Conservation (phyloP, 2,888 invertebrate genomes). For the Zonitis immaculata region DNA sequence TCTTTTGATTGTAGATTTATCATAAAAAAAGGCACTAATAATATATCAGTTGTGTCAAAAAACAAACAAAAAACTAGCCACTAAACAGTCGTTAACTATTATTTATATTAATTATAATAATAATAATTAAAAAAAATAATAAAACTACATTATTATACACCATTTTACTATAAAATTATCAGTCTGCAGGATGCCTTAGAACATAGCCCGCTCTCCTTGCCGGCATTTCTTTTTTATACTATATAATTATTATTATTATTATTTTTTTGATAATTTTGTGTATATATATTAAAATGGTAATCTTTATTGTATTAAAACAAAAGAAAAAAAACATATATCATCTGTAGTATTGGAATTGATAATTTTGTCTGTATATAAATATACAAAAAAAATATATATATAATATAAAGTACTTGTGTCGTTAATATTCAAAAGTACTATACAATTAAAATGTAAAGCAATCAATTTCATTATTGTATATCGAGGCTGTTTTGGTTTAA, state of each 20-base stretch:
- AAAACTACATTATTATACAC: slow-evolving; percentile 18
- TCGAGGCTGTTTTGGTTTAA: slow-evolving; percentile 10
- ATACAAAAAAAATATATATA: too few species aligned
- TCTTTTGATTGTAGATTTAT: slow-evolving; percentile 43
- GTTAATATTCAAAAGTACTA: background rate
- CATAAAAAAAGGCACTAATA: slow-evolving; percentile 38
- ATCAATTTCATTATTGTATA: slow-evolving; percentile 12
- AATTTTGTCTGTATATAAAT: slow-evolving; percentile 36
- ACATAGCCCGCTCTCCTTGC: slow-evolving; percentile 38
- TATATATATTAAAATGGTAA: slow-evolving; percentile 34
- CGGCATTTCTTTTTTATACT: slow-evolving; percentile 28
- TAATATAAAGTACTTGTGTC: too few species aligned
- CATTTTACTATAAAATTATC: slow-evolving; percentile 30
- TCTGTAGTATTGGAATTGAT: slow-evolving; percentile 20
- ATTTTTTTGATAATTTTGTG: slow-evolving; percentile 19
- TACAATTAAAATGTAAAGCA: slow-evolving; percentile 11
- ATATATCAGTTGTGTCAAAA: slow-evolving; percentile 24
- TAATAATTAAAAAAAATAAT: too few species aligned
- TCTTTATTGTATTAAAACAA: slow-evolving; percentile 36
- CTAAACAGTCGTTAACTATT: slow-evolving; percentile 33
- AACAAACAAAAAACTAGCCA: slow-evolving; percentile 29
- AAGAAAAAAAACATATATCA: slow-evolving; percentile 34
- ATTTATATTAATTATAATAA: slow-evolving; percentile 30
- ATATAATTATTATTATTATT: background rate
- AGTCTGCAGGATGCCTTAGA: slow-evolving; percentile 41